Evolutionary conservation across 2,888 invertebrate species (phyloP).

Genomic region (Apomyelois bistriatella): DNA sequence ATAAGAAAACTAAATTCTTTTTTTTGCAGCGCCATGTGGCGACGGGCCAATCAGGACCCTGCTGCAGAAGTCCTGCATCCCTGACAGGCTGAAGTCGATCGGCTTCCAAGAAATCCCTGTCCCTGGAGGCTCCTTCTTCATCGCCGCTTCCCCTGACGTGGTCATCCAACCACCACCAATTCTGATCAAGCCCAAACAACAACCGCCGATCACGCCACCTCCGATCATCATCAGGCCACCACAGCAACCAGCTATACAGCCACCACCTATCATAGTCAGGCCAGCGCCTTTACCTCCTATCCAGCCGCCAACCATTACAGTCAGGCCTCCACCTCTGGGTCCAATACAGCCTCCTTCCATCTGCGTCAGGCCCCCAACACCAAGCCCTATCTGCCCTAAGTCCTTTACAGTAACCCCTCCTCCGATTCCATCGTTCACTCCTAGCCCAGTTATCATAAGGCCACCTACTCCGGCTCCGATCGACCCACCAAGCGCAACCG

Average conservation of each 20-base stretch:
- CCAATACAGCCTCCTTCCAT: slow-evolving; percentile 45
- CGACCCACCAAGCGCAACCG: slow-evolving; percentile 41
- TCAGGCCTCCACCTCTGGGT: slow-evolving; percentile 38
- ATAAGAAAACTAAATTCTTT: no score
- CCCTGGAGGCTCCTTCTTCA: slow-evolving; percentile 53
- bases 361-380: slow-evolving; percentile 41
- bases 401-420: slow-evolving; percentile 32
- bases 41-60: slow-evolving; percentile 43
- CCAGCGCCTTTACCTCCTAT: slow-evolving; percentile 42
- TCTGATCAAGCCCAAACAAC: slow-evolving; percentile 42
- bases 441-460: slow-evolving; percentile 28
- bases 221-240: slow-evolving; percentile 42
- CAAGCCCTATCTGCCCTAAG: slow-evolving; percentile 32
- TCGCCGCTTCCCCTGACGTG: slow-evolving; percentile 48
- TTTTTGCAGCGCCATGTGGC: slow-evolving; percentile 47
- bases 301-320: slow-evolving; percentile 44
- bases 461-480: slow-evolving; percentile 37
- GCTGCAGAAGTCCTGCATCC: slow-evolving; percentile 29
- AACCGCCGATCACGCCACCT: slow-evolving; percentile 42
- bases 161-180: slow-evolving; percentile 60
- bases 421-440: slow-evolving; percentile 26
- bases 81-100: slow-evolving; percentile 33
- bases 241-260: slow-evolving; percentile 34
- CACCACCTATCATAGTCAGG: slow-evolving; percentile 40
- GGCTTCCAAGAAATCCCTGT: slow-evolving; percentile 52